Evolutionary conservation across 2,888 invertebrate species (phyloP).

Genomic region (Coleophora flavipennella): DNA sequence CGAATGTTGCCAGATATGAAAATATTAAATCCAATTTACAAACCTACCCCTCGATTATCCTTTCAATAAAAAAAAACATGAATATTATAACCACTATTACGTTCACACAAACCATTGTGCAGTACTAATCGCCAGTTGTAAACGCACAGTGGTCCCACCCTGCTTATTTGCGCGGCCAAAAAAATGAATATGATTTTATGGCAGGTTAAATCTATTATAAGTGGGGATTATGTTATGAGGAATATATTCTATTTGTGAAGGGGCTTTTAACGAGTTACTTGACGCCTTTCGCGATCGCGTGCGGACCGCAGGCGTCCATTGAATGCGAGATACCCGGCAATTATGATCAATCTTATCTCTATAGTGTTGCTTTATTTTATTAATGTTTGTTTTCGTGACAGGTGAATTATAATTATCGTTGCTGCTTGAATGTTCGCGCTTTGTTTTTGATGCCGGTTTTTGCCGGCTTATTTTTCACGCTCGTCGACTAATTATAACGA

Average conservation of each 20-base stretch:
- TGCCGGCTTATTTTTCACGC: slow-evolving; percentile 23
- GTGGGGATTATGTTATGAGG: slow-evolving; percentile 68
- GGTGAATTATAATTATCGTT: slow-evolving; percentile 40
- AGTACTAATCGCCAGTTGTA: slow-evolving; percentile 58
- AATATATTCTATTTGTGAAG: slow-evolving; percentile 62
- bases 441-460: slow-evolving; percentile 26
- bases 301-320: slow-evolving; percentile 37
- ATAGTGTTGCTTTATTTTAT: slow-evolving; percentile 33
- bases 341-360: slow-evolving; percentile 41
- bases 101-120: slow-evolving; percentile 38
- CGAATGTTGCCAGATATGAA: slow-evolving; percentile 61
- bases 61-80: slow-evolving; percentile 49
- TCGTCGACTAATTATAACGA: slow-evolving; percentile 11
- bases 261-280: slow-evolving; percentile 65
- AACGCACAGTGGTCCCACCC: slow-evolving; percentile 51
- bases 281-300: slow-evolving; percentile 60
- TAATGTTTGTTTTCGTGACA: slow-evolving; percentile 58
- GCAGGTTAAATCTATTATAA: slow-evolving; percentile 70
- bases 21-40: slow-evolving; percentile 71
- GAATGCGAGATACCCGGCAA: slow-evolving; percentile 39
- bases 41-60: slow-evolving; percentile 60
- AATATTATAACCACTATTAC: slow-evolving; percentile 60
- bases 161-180: slow-evolving; percentile 49
- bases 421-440: slow-evolving; percentile 29
- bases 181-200: slow-evolving; percentile 68